Evolutionary conservation across 1,140 invertebrate genomes (phyloP), one percentile per base, ranked within the genome.

Genomic region (Sitophilus oryzae): DNA sequence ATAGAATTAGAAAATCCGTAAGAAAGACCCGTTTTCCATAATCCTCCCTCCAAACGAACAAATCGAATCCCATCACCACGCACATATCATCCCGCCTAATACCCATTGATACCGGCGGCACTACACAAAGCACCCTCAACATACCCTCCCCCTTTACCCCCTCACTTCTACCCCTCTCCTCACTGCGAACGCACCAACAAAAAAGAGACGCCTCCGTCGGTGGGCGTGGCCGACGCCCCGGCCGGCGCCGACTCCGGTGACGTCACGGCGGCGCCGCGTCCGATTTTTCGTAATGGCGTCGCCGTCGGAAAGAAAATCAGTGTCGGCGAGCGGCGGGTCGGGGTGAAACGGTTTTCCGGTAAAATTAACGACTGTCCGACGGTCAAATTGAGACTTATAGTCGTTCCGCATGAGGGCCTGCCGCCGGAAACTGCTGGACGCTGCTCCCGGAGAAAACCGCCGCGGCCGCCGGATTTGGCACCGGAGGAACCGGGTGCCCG

Each of bases 251-350:
- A 42, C 45, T 66, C 65, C 60, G 16, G 41, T 21, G 35, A 48
- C 34, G 37, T 19, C 58, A 62, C 66, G 67, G 61, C 66, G 67
- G 62, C 68, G 63, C 60, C 34, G 20, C 41, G 49, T 64, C 66
- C 65, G 64, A 45, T 54, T 61, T 64, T 64, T 58, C 62, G 62
- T 67, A 63, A 67, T 67, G 64, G 66, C 64, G 66, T 60, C 63
- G 57, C 52, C 46, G 44, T 43, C 20, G 45, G 38, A 52, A 54
- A 52, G 51, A 20, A 40, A 50, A 40, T 54, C 65, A 66, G 64
- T 66, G 65, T 65, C 66, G 63, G 58, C 47, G 62, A 52, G 47
- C 25, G 55, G 42, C 38, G 41, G 59, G 60, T 59, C 61, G 65
- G 60, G 61, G 56, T 62, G 56, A 57, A 64, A 64, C 59, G 62